Evolutionary conservation across 1,140 invertebrate species (phyloP), one percentile per base, ranked within the genome.

Genomic region (Psix sp.): DNA sequence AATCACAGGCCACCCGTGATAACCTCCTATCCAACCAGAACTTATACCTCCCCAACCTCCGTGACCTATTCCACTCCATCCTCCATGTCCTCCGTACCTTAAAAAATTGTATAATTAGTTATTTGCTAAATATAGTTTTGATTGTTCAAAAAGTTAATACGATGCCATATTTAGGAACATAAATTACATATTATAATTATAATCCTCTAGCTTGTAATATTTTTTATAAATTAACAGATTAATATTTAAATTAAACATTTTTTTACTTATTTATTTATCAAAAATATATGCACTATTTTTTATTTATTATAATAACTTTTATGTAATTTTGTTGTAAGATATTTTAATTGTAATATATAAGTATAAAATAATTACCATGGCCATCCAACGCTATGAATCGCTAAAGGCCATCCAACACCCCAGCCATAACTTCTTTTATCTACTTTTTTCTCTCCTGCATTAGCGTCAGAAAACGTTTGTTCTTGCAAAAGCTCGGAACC

Each of bases 351-450:
- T n/a, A 35, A 35, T 36, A 20, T 10, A 14, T 14, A 13, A 11
- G 5, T 9, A 35, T 13, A 31, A 46, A 33, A 40, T 16, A 40
- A 40, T 29, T 29, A 71, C 57, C 57, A 62, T 3, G 57, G 66
- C 66, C 56, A 62, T 31, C 66, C 56, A 40, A 60, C 20, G 14
- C 24, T 46, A 38, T 62, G 49, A 49, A 45, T 35, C 4, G 29
- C 2, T 10, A 49, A 20, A 0, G 38, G 46, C 36, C 48, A 48
- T 10, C 49, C 43, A 17, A 35, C 51, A 17, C 39, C 48, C 54
- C 46, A 59, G 21, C 46, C 54, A 38, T 35, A 49, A 57, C 67
- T 59, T 42, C 54, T 51, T 24, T 68, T 68, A 5, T n/a, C 45
- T 24, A 60, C 0, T 40, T 60, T 70, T n/a, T 60, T 70, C 5